A percentile compares a stretch with the other conserved stretches of the same genome.
Conservation (phyloP, 2,797 vertebrate genomes). For the Onychomys arenicola region DNA sequence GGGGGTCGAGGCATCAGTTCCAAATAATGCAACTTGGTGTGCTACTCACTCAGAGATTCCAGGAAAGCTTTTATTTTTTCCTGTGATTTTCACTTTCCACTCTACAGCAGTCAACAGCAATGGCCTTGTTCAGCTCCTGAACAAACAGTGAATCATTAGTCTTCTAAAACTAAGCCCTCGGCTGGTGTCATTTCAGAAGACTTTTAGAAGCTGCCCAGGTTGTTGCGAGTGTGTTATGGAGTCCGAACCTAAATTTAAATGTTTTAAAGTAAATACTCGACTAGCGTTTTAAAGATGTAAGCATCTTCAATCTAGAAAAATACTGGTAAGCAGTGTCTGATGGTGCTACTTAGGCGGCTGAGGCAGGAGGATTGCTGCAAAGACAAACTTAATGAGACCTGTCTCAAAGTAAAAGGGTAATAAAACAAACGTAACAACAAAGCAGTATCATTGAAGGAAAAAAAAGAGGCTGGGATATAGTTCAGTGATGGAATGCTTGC, state of each 20-base stretch:
- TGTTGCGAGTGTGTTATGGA: slow-evolving; percentile 34
- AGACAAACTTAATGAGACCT: not conserved
- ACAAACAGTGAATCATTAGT: not conserved
- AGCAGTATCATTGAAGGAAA: not conserved
- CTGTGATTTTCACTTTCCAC: slow-evolving; percentile 67
- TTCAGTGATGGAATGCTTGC: not conserved
- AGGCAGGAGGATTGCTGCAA: not conserved
- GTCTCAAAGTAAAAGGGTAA: not conserved
- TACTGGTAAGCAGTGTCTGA: not conserved
- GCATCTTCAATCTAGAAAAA: slow-evolving; percentile 39
- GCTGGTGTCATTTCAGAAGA: not conserved
- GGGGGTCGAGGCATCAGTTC: slow-evolving; percentile 79
- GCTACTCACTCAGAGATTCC: slow-evolving; percentile 79
- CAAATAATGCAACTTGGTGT: slow-evolving; percentile 75
- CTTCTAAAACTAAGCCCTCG: slow-evolving; percentile 7
- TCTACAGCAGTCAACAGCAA: slow-evolving; percentile 55
- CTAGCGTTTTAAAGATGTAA: not conserved
- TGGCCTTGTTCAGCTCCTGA: slow-evolving; percentile 44
- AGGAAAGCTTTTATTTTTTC: slow-evolving; percentile 67
- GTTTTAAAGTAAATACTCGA: slow-evolving; percentile 30
- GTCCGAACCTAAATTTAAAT: not conserved
- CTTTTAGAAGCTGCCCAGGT: not conserved
- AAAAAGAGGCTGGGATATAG: not conserved
- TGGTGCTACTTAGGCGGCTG: not conserved
- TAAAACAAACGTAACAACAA: not conserved